A percentile compares a stretch with the other conserved stretches of the same genome.
Conservation (phyloP, 92 coral and sea anemone genomes). For the Paragorgia papillata region DNA sequence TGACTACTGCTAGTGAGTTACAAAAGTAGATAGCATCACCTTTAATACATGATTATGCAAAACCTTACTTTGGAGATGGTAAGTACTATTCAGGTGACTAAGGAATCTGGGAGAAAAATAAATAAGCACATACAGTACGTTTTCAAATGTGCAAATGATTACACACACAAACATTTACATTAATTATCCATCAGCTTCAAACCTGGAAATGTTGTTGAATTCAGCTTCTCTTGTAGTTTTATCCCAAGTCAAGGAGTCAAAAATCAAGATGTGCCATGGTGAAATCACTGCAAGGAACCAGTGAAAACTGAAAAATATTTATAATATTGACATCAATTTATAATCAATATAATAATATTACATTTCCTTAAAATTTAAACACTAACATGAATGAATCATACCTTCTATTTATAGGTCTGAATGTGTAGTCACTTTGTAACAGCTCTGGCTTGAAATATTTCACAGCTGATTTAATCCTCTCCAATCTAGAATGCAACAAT, state of each 20-base stretch:
- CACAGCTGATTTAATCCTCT: slow-evolving; percentile 48
- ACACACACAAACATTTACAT: too few species aligned
- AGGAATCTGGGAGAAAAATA: too few species aligned
- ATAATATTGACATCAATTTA: slow-evolving; percentile 6
- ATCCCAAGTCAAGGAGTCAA: slow-evolving; percentile 38
- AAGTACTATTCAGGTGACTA: too few species aligned
- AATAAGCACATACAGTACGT: too few species aligned
- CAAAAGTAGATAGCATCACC: too few species aligned
- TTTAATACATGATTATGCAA: too few species aligned
- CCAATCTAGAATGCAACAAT: slow-evolving; percentile 44
- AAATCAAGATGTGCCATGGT: slow-evolving; percentile 32
- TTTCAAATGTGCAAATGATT: too few species aligned
- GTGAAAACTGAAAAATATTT: slow-evolving; percentile 7
- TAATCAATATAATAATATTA: slow-evolving; percentile 8
- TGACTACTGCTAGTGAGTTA: too few species aligned
- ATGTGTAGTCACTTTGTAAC: slow-evolving; percentile 49
- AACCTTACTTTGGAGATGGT: too few species aligned
- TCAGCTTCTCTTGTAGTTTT: not conserved
- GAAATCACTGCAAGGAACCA: slow-evolving; percentile 24
- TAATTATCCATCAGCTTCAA: too few species aligned
- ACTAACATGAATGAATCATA: not conserved
- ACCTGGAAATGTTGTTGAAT: slow-evolving; percentile 20
- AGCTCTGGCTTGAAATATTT: slow-evolving; percentile 45
- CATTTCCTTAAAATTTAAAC: not conserved
- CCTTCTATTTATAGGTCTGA: slow-evolving; percentile 61